Evolutionary conservation across 2,113 vertebrate genomes (phyloP), one percentile per base, ranked within the genome.

Genomic region (Clarias gariepinus): DNA sequence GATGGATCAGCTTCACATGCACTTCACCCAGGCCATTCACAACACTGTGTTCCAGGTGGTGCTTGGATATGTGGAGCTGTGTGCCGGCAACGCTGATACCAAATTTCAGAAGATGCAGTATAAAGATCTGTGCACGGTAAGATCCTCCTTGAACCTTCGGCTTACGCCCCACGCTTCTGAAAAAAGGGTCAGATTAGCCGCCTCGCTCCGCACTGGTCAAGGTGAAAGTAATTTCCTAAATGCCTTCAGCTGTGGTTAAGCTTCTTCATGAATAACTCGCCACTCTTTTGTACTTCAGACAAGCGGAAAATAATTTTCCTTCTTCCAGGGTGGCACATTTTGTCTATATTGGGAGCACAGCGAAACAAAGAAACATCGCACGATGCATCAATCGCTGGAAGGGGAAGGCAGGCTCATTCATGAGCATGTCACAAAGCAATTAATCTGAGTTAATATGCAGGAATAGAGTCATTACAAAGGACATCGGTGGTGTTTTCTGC

Each of bases 1-100:
- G 55, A 99, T 99, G 98, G 98, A 99, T 93, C 98, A 99, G 91
- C 95, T 99, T 85, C 98, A 99, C 91, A 99, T 99, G 98, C 98
- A 99, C 94, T 99, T 99, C 92, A 99, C 98, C 78, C 98, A 99
- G 92, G 98, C 98, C 89, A 98, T 99, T 92, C 98, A 99, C 94
- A 99, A 99, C 93, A 99, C 98, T 0, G 98, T 99, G 77, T 99
- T 99, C 93, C 98, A 99, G 89, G 98, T 99, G 84, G 98, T 99
- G 61, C 96, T 99, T 89, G 98, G 98, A 55, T 99, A 99, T 2
- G 98, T 99, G 91, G 98, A 99, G 90, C 94, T 99, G 30, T 99
- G 98, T 63, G 98, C 98, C 0, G 97, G 96, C 87, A 99, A 99
- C 66, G 97, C 97, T 1, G 98, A 99, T 87, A 99, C 98, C 84